Evolutionary conservation across 2,113 vertebrate genomes (phyloP), one percentile per base, ranked within the genome.

Genomic region (Platycercus adscitus): DNA sequence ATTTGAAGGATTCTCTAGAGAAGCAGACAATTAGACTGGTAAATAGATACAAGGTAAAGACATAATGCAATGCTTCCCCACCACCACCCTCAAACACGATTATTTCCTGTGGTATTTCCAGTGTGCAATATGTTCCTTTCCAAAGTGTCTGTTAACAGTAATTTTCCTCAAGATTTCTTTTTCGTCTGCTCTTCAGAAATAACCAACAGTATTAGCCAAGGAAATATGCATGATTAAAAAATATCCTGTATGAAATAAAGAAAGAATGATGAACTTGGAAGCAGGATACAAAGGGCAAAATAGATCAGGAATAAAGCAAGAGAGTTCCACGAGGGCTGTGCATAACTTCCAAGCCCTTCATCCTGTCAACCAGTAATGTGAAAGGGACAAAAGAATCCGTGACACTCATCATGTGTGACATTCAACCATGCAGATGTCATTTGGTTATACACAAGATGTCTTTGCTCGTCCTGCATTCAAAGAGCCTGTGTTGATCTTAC

Each of bases 401-500:
- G 82, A 92, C 92, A 94, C 86, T 86, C 72, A 94, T 92, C 61
- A 81, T 50, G 73, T 85, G 93, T 72, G 86, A 95, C 84, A 85
- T 65, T 81, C 80, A 96, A 52, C 56, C 76, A 72, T 56, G 61
- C 80, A 89, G 86, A 90, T 79, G 56, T 73, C 83, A 75, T 71
- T 92, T 13, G 1, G 72, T 46, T 68, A 79, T 20, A 84, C 28
- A 86, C 55, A 92, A 91, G 80, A 75, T 17, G 47, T 90, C 79
- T 89, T 77, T 83, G 43, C 90, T 91, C 7, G 3, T 88, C 26
- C 8, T 52, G 46, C 46, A 66, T 76, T 91, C 69, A 78, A 49
- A 82, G 23, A 73, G 17, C 13, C 39, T 78, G 16, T 63, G 68
- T 72, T 92, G 61, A 91, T 71, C 56, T 80, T 64, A 64, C 17